These are phyloP conservation scores for Prolemur simus DNA, from an alignment of 2,113 vertebrate species.

Conservation along the genomic window DNA sequence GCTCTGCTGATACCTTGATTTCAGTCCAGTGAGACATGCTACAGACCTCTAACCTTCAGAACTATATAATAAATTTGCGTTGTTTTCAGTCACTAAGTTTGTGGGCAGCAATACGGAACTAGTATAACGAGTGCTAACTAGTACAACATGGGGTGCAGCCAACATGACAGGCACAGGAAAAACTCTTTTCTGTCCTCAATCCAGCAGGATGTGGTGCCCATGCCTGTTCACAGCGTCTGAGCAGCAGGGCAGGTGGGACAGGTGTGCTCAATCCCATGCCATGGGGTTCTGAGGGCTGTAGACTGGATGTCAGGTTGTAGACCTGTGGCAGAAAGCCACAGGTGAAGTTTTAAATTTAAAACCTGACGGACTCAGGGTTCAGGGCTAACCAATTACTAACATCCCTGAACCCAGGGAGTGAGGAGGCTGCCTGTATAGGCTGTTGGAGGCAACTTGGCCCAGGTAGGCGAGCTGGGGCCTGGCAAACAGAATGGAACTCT, in stretches of 20 bases:
- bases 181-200: neutral
- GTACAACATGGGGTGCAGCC: neutral
- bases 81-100: neutral
- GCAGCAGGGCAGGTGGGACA: neutral
- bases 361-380: neutral
- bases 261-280: rapidly evolving
- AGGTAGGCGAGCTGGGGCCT: too few relatives aligned
- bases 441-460: neutral
- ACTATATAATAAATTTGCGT: neutral
- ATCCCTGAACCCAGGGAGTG: neutral
- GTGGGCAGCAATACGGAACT: neutral
- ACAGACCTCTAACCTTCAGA: neutral
- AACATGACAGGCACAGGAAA: neutral
- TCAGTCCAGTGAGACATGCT: neutral
- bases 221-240: neutral
- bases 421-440: neutral
- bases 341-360: neutral
- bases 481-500: neutral
- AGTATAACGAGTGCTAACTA: neutral
- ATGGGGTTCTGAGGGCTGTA: neutral
- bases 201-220: neutral
- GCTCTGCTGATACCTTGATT: neutral
- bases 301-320: neutral
- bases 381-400: neutral
- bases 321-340: neutral